Base-by-base conservation (phyloP, 2,113 vertebrate genomes). In the Pongo pygmaeus region DNA sequence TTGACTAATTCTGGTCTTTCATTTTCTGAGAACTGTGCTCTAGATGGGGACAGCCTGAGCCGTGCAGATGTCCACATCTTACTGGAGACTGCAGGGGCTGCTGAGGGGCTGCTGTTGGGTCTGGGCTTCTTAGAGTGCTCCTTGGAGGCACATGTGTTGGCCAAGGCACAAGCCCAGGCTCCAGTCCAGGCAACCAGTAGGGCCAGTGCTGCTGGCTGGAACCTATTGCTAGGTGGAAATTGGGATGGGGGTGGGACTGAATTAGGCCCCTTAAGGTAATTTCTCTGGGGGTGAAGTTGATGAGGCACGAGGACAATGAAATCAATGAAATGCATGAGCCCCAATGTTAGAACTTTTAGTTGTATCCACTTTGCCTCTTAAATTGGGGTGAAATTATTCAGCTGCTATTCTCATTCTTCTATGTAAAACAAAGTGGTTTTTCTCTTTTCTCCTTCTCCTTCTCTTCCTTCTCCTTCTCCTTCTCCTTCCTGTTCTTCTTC, bases 51-150 rank as follows among this genome's bases (percentile, higher is more conserved):
- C 27, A 14, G 5, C 20, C 38, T 32, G 35, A 43, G 64, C 40
- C 38, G 0, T 0, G 16, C 27, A 70, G 59, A 8, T 25, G 3
- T n/a, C 46, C 4, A 0, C 14, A 13, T 69, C 46, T 50, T 43
- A 9, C 52, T 40, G 64, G 64, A 32, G 64, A 67, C 6, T 14
- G 30, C 6, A 32, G 30, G 23, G 69, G 35, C 35, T 17, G 89
- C 35, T 1, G 3, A 75, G 43, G 25, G 22, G 35, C 43, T 79
- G 69, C 80, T 48, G 40, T 50, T 23, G 32, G 55, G 4, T 22
- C 5, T 59, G 38, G 61, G 57, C 23, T 78, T 16, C 38, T 20
- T 35, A 64, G 50, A 12, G 22, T 2, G 1, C 50, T 27, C 40
- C 52, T 22, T 40, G 17, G 11, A 57, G 3, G 57, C 22, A 35